phyloP scores from a whole-genome alignment of 2,888 invertebrate genomes.

The Coecobrya sp. region DNA sequence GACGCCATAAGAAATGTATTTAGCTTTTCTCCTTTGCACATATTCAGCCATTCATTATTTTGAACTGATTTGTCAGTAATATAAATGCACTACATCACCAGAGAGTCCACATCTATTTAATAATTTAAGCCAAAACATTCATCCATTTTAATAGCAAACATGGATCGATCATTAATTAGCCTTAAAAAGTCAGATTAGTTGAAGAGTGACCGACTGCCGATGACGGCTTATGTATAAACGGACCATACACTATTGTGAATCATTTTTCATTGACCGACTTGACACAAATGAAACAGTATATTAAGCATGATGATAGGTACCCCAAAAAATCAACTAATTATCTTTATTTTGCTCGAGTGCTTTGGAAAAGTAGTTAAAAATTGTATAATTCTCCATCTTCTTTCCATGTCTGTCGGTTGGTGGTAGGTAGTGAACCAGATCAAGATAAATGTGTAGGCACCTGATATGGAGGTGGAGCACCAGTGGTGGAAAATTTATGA shows the following conservation, averaged over 20 bases:
- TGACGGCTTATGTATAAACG: background rate
- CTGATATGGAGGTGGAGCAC: background rate
- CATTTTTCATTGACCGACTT: constrained; percentile 3
- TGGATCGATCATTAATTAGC: constrained; percentile 41
- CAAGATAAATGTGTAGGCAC: background rate
- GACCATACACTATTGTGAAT: too few species aligned
- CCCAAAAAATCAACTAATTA: constrained; percentile 15
- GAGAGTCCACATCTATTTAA: background rate
- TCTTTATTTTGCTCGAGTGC: background rate
- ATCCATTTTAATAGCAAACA: constrained; percentile 1
- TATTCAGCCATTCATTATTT: background rate
- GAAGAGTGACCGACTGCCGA: background rate
- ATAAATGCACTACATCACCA: background rate
- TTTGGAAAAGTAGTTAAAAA: background rate
- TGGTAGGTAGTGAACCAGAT: background rate
- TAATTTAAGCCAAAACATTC: background rate
- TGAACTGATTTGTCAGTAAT: background rate
- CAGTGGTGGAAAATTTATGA: background rate
- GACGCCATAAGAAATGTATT: background rate
- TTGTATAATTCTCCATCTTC: background rate
- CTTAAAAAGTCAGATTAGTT: constrained; percentile 20
- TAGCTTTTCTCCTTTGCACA: background rate
- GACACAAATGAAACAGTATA: background rate
- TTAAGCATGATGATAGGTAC: background rate
- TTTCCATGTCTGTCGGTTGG: background rate